Evolutionary conservation across 2,797 vertebrate genomes (phyloP).

Genomic region (Rhynchotus rufescens): DNA sequence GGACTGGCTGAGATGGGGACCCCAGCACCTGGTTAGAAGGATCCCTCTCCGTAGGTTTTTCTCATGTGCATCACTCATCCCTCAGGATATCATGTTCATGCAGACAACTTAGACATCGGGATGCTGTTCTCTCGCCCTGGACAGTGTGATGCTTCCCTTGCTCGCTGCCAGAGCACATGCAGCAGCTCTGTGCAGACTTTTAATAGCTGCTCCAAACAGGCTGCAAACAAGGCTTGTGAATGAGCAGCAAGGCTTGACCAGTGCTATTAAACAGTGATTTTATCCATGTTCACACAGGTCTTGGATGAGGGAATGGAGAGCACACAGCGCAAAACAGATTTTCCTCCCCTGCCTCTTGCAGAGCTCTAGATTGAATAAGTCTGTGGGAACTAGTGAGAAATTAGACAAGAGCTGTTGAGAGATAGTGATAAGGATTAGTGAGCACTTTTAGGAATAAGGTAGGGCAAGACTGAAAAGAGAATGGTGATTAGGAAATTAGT

Average conservation of each 20-base stretch:
- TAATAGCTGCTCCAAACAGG: constrained; percentile 36
- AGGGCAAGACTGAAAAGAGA: neutral
- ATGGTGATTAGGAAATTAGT: neutral
- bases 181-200: neutral
- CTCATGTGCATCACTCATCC: accelerated
- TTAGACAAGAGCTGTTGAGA: neutral
- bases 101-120: neutral
- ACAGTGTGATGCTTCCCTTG: neutral
- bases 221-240: neutral
- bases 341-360: neutral
- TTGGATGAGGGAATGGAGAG: neutral
- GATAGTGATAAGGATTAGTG: constrained; percentile 13
- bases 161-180: neutral
- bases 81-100: neutral
- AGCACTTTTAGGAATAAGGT: neutral
- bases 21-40: accelerated
- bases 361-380: constrained; percentile 30
- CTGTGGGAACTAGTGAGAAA: constrained; percentile 12
- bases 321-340: neutral
- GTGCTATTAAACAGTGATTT: constrained; percentile 55
- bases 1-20: neutral
- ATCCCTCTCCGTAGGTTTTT: accelerated
- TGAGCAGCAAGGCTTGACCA: constrained; percentile 60
- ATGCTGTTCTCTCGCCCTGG: neutral
- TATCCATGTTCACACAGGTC: constrained; percentile 42